These are phyloP conservation scores for Ataeniobius toweri DNA, from an alignment of 2,797 vertebrate species.

Conservation along the genomic window DNA sequence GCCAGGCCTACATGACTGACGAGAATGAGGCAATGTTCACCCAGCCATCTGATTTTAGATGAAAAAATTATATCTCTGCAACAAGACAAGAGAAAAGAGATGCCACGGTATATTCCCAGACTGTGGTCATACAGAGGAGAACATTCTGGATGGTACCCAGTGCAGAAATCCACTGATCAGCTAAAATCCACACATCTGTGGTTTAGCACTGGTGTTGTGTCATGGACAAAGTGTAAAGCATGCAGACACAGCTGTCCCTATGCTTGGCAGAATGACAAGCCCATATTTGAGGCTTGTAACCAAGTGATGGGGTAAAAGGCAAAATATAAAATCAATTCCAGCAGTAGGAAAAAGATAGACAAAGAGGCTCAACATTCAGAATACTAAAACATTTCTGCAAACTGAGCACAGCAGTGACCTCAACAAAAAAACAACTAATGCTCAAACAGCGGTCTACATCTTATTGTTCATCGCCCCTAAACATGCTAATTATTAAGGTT, in stretches of 20 bases:
- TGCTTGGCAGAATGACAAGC: conserved; percentile 43
- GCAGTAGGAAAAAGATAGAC: not conserved
- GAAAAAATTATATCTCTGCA: conserved; percentile 42
- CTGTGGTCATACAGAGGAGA: conserved; percentile 55
- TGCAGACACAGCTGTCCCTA: conserved; percentile 51
- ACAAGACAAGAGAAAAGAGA: conserved; percentile 27
- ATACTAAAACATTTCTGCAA: conserved; percentile 1
- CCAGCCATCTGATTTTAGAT: conserved; percentile 40
- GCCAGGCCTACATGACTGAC: conserved; percentile 24
- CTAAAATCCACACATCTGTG: conserved; percentile 57
- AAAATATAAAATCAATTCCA: conserved; percentile 12
- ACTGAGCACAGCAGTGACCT: conserved; percentile 9
- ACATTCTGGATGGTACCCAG: conserved; percentile 60
- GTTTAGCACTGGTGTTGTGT: conserved; percentile 58
- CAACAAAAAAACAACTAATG: conserved; percentile 9
- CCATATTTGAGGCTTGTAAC: conserved; percentile 25
- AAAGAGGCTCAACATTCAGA: not conserved
- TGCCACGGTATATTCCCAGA: conserved; percentile 13
- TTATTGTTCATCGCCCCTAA: not conserved
- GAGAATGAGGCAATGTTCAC: conserved; percentile 7
- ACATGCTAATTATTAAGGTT: conserved; percentile 12
- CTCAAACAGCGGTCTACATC: not conserved
- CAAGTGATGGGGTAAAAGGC: not conserved
- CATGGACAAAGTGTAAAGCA: conserved; percentile 58
- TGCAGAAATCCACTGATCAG: conserved; percentile 43